Percentiles rank a stretch among this genome's conserved stretches.
Conservation (phyloP, 2,888 invertebrate genomes). For the Priocnemis perturbator region DNA sequence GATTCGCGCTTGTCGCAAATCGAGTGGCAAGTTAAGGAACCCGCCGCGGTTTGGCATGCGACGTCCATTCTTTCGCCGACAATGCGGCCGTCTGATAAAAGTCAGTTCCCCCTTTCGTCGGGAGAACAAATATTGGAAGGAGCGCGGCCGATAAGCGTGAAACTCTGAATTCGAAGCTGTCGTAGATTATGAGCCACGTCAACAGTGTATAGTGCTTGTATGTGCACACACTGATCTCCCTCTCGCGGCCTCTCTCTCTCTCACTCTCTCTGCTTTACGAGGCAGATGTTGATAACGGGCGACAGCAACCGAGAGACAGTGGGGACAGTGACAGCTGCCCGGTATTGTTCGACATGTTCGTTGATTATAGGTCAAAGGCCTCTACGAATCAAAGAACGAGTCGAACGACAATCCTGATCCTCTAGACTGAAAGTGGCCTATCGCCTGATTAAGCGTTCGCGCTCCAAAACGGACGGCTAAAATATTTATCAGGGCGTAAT, state of each 20-base stretch:
- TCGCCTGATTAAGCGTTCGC: too few species aligned
- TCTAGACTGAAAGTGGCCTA: conserved; percentile 4
- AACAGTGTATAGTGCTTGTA: conserved; percentile 23
- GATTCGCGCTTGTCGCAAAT: too few species aligned
- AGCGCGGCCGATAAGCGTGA: conserved; percentile 55
- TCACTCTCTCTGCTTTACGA: conserved; percentile 56
- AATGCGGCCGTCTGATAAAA: conserved; percentile 53
- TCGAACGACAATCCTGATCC: conserved; percentile 17
- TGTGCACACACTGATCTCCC: conserved; percentile 36
- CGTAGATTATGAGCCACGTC: conserved; percentile 50
- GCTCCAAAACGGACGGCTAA: too few species aligned
- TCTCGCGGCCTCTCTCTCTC: too few species aligned
- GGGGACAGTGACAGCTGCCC: conserved; percentile 64
- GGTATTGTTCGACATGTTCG: conserved; percentile 62
- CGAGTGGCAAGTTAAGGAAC: conserved; percentile 32
- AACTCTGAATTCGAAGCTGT: conserved; percentile 56
- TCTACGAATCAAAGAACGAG: conserved; percentile 49
- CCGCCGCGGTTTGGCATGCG: conserved; percentile 5
- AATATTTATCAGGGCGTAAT: too few species aligned
- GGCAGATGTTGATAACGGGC: conserved; percentile 68
- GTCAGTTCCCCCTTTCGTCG: conserved; percentile 47
- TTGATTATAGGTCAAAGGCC: conserved; percentile 66
- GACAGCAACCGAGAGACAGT: conserved; percentile 49
- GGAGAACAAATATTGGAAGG: conserved; percentile 63
- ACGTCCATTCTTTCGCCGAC: conserved; percentile 52